These are phyloP conservation scores for Drosophila busckii DNA, from an alignment of 1,140 invertebrate genomes.

Conservation along the genomic window DNA sequence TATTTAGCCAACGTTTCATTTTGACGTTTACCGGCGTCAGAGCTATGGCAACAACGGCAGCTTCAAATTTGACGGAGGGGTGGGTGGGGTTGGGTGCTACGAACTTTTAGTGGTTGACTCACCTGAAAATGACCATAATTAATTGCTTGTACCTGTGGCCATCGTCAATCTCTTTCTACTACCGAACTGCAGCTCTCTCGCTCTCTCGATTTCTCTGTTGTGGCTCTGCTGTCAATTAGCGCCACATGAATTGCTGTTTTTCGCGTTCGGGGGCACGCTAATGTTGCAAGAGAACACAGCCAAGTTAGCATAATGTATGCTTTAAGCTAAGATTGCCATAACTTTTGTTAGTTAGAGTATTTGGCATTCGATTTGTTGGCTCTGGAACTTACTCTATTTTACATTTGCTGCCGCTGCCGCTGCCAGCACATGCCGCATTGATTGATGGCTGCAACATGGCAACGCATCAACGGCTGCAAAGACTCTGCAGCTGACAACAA, in stretches of 20 bases:
- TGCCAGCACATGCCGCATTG: constrained; percentile 39
- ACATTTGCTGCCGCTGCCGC: no score
- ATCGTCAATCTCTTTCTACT: constrained; percentile 2
- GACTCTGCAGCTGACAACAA: constrained; percentile 14
- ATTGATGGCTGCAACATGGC: constrained; percentile 28
- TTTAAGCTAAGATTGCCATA: no score
- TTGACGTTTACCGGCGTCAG: constrained; percentile 20
- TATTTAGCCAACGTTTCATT: constrained; percentile 59
- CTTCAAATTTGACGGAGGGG: constrained; percentile 2
- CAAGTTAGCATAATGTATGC: no score
- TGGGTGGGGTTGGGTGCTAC: constrained; percentile 8
- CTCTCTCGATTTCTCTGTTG: no score
- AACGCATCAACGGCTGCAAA: neutral
- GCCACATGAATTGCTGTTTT: constrained; percentile 8
- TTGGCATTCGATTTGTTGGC: no score
- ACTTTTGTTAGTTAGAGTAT: neutral
- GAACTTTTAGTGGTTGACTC: constrained; percentile 27
- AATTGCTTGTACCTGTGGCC: constrained; percentile 70
- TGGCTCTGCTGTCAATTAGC: constrained; percentile 56
- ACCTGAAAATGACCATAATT: constrained; percentile 76
- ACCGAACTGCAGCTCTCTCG: neutral
- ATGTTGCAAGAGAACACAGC: no score
- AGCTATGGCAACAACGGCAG: neutral
- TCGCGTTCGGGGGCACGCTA: constrained; percentile 7
- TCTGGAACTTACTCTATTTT: neutral